phyloP scores from a whole-genome alignment of 2,888 invertebrate genomes.

The Limnephilus marmoratus region DNA sequence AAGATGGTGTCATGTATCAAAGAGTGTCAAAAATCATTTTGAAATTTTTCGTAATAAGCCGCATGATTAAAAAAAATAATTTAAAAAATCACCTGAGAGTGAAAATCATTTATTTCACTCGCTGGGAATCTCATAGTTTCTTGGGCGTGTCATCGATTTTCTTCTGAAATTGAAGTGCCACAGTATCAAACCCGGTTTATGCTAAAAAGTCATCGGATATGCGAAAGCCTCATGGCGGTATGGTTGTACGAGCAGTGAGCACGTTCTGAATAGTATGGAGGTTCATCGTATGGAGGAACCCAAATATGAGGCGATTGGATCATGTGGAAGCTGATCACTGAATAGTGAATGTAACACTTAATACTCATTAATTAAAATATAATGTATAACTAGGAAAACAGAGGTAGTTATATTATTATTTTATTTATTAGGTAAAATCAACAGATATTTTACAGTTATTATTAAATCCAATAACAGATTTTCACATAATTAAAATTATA shows the following conservation, averaged over 20 bases:
- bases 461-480: too few species aligned
- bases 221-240: conserved; percentile 42
- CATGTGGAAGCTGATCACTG: not conserved
- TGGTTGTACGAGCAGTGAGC: not conserved
- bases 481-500: too few species aligned
- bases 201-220: conserved; percentile 42
- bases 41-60: not conserved
- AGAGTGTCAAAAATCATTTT: not conserved
- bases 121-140: not conserved
- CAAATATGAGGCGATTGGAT: conserved; percentile 51
- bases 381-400: not conserved
- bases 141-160: conserved; percentile 4
- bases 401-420: too few species aligned
- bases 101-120: not conserved
- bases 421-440: too few species aligned
- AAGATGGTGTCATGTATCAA: too few species aligned
- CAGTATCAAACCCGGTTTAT: not conserved
- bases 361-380: not conserved
- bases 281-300: conserved; percentile 44
- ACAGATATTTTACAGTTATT: too few species aligned
- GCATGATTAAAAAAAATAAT: not conserved
- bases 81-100: not conserved
- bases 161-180: conserved; percentile 31
- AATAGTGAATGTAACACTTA: not conserved
- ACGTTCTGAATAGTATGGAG: conserved; percentile 58